These are phyloP conservation scores for Coracias cyanogaster DNA, from an alignment of 2,797 vertebrate species.

Conservation along the genomic window DNA sequence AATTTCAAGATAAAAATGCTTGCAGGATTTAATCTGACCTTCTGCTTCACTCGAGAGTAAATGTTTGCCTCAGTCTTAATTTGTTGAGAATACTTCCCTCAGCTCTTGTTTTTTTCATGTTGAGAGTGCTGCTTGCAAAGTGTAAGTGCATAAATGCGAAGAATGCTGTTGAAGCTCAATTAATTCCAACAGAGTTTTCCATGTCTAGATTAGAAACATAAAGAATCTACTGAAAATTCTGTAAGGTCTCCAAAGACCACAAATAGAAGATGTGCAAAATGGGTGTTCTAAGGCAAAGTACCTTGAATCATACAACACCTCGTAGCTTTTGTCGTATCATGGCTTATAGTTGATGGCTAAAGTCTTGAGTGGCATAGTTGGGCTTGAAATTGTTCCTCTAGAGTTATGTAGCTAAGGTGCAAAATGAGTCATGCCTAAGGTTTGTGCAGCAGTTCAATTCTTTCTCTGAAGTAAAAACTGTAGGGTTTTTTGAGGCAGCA, in stretches of 20 bases:
- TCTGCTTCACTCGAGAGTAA: neutral
- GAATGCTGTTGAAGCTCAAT: neutral
- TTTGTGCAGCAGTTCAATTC: neutral
- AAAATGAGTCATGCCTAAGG: neutral
- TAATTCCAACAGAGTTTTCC: neutral
- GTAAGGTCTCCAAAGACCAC: neutral
- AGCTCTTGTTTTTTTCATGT: neutral
- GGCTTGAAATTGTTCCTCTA: neutral
- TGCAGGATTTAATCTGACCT: neutral
- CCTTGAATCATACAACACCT: neutral
- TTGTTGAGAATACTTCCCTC: neutral
- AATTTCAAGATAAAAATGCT: neutral
- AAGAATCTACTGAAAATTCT: neutral
- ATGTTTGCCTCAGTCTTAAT: neutral
- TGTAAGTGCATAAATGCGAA: neutral
- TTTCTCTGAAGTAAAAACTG: neutral
- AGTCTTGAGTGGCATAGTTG: neutral
- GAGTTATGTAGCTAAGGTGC: rapidly evolving
- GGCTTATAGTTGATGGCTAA: neutral
- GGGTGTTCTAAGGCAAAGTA: neutral
- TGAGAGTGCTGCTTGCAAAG: neutral
- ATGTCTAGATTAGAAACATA: neutral
- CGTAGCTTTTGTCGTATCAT: neutral
- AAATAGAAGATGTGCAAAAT: neutral
- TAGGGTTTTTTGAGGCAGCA: neutral